phyloP scores from a whole-genome alignment of 2,888 invertebrate genomes.

The Cosmopolites sordidus region DNA sequence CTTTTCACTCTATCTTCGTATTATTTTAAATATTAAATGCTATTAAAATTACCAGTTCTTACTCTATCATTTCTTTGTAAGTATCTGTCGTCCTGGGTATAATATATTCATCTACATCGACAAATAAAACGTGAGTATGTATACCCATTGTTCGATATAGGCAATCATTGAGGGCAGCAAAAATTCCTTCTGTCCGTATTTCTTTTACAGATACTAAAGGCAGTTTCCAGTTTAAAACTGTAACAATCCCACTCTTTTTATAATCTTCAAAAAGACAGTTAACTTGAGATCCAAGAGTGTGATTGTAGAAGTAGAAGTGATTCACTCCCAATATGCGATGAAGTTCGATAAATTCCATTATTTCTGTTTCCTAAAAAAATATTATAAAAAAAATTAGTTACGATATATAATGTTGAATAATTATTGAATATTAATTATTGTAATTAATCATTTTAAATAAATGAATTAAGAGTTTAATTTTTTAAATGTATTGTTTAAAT shows the following conservation, averaged over 20 bases:
- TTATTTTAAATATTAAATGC: too few relatives aligned
- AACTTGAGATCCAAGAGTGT: conserved; percentile 75
- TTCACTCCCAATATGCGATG: conserved; percentile 77
- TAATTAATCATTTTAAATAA: background rate
- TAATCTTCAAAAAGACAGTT: conserved; percentile 58
- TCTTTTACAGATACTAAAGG: conserved; percentile 84
- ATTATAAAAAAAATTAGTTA: too few relatives aligned
- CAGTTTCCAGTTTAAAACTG: conserved; percentile 77
- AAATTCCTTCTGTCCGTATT: conserved; percentile 87
- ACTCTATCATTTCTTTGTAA: conserved; percentile 67
- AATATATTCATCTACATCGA: conserved; percentile 87
- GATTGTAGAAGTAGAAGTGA: conserved; percentile 89
- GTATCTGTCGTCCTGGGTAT: conserved; percentile 75
- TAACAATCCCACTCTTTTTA: conserved; percentile 57
- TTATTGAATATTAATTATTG: background rate
- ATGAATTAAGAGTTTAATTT: background rate
- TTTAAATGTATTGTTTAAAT: too few relatives aligned
- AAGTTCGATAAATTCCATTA: conserved; percentile 85
- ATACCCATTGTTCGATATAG: conserved; percentile 84
- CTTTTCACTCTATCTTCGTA: too few relatives aligned
- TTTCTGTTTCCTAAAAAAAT: conserved; percentile 59
- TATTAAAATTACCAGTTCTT: too few relatives aligned
- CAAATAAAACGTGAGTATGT: conserved; percentile 76
- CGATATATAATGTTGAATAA: background rate
- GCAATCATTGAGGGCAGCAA: conserved; percentile 91